phyloP scores from a whole-genome alignment of 2,113 vertebrate species.

The Antechinus flavipes region DNA sequence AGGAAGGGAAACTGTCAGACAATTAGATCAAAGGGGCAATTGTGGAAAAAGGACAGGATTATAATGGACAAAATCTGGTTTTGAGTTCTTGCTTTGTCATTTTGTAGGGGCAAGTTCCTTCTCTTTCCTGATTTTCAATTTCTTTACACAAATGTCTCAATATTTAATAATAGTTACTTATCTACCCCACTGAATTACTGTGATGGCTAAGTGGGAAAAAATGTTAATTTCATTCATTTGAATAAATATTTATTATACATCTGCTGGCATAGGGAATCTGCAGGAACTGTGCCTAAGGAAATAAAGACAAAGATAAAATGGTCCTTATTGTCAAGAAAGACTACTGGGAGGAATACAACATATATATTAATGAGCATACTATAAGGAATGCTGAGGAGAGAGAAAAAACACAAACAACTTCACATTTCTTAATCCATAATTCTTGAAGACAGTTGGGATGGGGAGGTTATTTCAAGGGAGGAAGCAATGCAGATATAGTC shows the following conservation, averaged over 20 bases:
- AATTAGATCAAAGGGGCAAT: neutral
- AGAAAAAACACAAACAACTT: neutral
- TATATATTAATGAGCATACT: too few relatives aligned
- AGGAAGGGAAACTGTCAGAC: slow-evolving; percentile 5
- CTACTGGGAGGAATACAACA: neutral
- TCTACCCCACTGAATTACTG: neutral
- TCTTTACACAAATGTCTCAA: neutral
- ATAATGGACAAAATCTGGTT: neutral
- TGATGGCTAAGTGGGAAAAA: neutral
- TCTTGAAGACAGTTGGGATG: neutral
- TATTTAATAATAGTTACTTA: neutral
- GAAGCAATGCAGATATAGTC: neutral
- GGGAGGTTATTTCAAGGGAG: neutral
- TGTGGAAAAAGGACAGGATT: neutral
- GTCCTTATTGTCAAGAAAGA: neutral
- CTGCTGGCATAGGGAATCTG: neutral
- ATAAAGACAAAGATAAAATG: neutral
- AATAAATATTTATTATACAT: neutral
- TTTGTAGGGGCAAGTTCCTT: neutral
- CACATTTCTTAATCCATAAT: neutral
- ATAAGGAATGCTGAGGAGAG: neutral
- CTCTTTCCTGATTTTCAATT: neutral
- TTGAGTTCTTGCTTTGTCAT: neutral
- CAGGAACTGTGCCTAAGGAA: neutral
- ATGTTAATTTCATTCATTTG: neutral